These are phyloP conservation scores for Capreolus pygargus DNA, from an alignment of 2,113 vertebrate species.

Conservation along the genomic window DNA sequence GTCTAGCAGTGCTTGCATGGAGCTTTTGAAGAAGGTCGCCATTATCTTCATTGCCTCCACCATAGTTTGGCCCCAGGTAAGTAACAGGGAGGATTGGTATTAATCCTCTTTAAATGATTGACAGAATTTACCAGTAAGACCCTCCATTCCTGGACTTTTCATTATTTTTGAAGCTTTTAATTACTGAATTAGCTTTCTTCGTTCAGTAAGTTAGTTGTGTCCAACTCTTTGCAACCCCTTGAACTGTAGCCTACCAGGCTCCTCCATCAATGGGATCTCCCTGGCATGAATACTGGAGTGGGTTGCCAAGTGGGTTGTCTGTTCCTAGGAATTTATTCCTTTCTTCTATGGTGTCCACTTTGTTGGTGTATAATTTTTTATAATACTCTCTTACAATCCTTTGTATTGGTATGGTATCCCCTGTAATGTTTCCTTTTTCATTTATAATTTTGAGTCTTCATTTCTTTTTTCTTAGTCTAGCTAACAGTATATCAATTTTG, in stretches of 20 bases:
- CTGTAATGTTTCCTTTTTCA: neutral
- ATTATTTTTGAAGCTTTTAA: neutral
- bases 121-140: neutral
- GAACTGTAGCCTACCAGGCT: neutral
- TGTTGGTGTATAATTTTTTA: neutral
- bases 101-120: neutral
- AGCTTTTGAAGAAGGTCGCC: neutral
- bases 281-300: neutral
- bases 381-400: neutral
- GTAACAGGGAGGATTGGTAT: neutral
- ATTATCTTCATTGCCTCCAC: neutral
- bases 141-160: neutral
- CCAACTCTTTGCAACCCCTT: neutral
- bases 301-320: neutral
- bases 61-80: neutral
- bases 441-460: neutral
- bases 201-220: neutral
- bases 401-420: neutral
- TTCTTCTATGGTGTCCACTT: neutral
- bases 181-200: neutral
- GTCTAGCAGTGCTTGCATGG: rapidly evolving
- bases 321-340: neutral
- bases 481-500: neutral
- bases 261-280: neutral
- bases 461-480: neutral